Evolutionary conservation across 2,797 vertebrate genomes (phyloP), one percentile per base, ranked within the genome.

Genomic region (Sciurus carolinensis): DNA sequence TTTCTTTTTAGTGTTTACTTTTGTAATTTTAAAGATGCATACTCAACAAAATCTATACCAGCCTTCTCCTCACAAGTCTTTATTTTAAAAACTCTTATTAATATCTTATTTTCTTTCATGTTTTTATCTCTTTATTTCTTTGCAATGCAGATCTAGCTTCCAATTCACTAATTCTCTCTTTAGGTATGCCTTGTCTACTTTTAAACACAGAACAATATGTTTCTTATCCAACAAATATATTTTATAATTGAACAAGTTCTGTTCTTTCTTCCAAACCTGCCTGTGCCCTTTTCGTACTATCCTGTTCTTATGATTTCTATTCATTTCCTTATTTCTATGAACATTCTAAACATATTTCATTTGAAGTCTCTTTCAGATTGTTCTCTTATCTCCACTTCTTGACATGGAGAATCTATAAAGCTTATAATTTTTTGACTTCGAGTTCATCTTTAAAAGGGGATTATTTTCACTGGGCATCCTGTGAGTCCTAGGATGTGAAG

Each of bases 121-220:
- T 96, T 83, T 92, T 33, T 91, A 52, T 39, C 86, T 83, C 59
- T 95, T 11, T 87, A 89, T 66, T 94, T 87, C 30, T 18, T 92
- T 62, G 59, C 24, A 62, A 62, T 62, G 59, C 39, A 76, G 42
- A 50, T 72, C 14, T 52, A 79, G 47, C 39, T 93, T 93, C 52
- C 44, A 81, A 71, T 86, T 44, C 33, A 83, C 28, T 36, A 62
- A 50, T 90, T 47, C 90, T 79, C 47, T 94, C 75, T 91, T 52
- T 44, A 95, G 77, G 33, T 81, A 64, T 52, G 84, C 57, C 14
- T 77, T 71, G 18, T 82, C 54, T 84, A 39, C 67, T 82, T 93
- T 93, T 76, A 91, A 90, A 10, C 26, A 62, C 10, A 33, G 36
- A 17, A 87, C 18, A 71, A 36, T 75, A 36, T 59, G 71, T 79